Percentiles rank a stretch among this genome's conserved stretches.
Evolutionary conservation across 2,797 vertebrate genomes (phyloP).

Genomic region (Tapera naevia): DNA sequence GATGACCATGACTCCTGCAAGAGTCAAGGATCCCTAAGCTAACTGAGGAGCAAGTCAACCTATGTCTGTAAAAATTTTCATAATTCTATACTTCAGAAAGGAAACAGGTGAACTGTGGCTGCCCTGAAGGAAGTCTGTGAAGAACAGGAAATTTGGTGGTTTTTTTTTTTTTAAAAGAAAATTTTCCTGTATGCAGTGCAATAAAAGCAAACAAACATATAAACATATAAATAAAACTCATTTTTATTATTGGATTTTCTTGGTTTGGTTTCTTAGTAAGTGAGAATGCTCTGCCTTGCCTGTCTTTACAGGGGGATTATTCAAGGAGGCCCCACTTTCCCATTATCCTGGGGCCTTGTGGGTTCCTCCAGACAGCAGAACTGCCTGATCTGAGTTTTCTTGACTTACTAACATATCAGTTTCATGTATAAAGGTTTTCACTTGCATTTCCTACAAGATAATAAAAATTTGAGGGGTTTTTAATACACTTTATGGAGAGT

Average conservation of each 20-base stretch:
- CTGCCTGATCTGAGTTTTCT: neutral
- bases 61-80: neutral
- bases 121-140: neutral
- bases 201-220: neutral
- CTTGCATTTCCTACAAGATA: neutral
- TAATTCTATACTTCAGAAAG: neutral
- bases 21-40: neutral
- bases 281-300: neutral
- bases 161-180: neutral
- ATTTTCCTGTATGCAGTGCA: neutral
- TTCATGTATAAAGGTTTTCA: neutral
- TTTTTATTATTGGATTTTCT: neutral
- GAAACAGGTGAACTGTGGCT: neutral
- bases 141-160: neutral
- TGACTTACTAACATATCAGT: neutral
- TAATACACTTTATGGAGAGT: neutral
- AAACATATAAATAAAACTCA: neutral
- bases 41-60: neutral
- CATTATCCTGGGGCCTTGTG: neutral
- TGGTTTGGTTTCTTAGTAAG: neutral
- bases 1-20: neutral
- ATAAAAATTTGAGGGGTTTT: rapidly evolving
- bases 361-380: neutral
- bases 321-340: neutral
- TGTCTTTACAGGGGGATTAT: neutral